These are phyloP conservation scores for Diphyllodes magnificus DNA, from an alignment of 2,113 vertebrate species.

Conservation along the genomic window DNA sequence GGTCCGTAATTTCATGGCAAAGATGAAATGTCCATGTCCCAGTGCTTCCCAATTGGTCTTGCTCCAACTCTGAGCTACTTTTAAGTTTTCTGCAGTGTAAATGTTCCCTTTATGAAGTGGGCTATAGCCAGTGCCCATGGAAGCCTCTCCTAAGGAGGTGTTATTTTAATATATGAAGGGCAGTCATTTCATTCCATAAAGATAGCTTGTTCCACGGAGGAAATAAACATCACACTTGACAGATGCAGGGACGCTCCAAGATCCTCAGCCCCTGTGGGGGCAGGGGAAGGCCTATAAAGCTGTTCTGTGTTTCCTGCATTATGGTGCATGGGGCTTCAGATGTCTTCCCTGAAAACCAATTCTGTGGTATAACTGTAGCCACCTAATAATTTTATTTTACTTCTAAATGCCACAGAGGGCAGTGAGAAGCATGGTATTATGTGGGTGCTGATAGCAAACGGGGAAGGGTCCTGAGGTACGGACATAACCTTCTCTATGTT, in stretches of 20 bases:
- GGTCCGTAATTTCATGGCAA: neutral
- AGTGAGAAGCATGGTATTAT: neutral
- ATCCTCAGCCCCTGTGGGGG: slow-evolving; percentile 44
- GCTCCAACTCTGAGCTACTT: slow-evolving; percentile 60
- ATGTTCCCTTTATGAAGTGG: slow-evolving; percentile 67
- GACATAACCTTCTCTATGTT: neutral
- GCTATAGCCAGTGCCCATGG: slow-evolving; percentile 31
- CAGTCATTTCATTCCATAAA: slow-evolving; percentile 72
- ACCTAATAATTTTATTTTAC: slow-evolving; percentile 55
- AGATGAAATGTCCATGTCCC: neutral
- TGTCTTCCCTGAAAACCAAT: slow-evolving; percentile 33
- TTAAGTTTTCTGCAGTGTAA: slow-evolving; percentile 58
- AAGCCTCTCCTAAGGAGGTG: slow-evolving; percentile 72
- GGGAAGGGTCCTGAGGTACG: neutral
- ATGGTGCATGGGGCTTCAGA: neutral
- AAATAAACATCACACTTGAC: slow-evolving; percentile 68
- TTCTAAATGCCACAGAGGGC: neutral
- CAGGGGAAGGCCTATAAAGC: slow-evolving; percentile 30
- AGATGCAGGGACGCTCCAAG: slow-evolving; percentile 63
- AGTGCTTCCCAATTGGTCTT: slow-evolving; percentile 52
- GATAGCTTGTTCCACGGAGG: slow-evolving; percentile 70
- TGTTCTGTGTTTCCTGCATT: slow-evolving; percentile 46
- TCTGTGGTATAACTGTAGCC: slow-evolving; percentile 26
- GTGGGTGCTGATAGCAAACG: neutral
- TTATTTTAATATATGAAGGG: slow-evolving; percentile 76